These are phyloP conservation scores for Drosophila kohkoa DNA, from an alignment of 1,140 invertebrate genomes.

Conservation along the genomic window DNA sequence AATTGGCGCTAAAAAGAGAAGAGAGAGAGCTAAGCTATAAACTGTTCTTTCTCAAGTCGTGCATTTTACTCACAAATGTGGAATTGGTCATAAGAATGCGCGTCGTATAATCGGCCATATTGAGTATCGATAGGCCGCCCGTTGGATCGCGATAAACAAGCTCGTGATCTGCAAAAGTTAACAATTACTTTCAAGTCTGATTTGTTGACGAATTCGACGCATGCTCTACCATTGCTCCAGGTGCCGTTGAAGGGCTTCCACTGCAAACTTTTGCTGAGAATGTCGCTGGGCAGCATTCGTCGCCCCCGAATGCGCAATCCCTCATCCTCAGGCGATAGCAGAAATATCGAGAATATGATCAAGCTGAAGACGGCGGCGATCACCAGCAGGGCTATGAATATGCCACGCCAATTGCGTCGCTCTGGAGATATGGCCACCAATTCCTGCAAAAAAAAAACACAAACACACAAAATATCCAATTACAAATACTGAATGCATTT, in stretches of 20 bases:
- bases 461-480: neutral
- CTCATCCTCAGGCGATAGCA: slow-evolving; percentile 91
- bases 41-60: neutral
- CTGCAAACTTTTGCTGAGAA: slow-evolving; percentile 88
- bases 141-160: slow-evolving; percentile 89
- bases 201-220: no score
- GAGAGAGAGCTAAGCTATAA: neutral
- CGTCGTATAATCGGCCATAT: slow-evolving; percentile 89
- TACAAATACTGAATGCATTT: neutral
- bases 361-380: slow-evolving; percentile 94
- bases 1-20: slow-evolving; percentile 87
- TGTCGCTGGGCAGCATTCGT: slow-evolving; percentile 88
- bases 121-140: slow-evolving; percentile 90
- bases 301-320: slow-evolving; percentile 88
- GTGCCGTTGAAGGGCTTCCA: slow-evolving; percentile 90
- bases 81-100: slow-evolving; percentile 91
- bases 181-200: no score
- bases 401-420: slow-evolving; percentile 95
- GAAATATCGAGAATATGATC: slow-evolving; percentile 94
- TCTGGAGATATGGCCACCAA: slow-evolving; percentile 92
- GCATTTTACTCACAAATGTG: slow-evolving; percentile 89
- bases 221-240: slow-evolving; percentile 91
- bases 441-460: slow-evolving; percentile 87
- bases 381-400: slow-evolving; percentile 94
- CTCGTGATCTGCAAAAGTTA: slow-evolving; percentile 86